Evolutionary conservation across 2,113 vertebrate species (phyloP).

Genomic region (Poicephalus meyeri): DNA sequence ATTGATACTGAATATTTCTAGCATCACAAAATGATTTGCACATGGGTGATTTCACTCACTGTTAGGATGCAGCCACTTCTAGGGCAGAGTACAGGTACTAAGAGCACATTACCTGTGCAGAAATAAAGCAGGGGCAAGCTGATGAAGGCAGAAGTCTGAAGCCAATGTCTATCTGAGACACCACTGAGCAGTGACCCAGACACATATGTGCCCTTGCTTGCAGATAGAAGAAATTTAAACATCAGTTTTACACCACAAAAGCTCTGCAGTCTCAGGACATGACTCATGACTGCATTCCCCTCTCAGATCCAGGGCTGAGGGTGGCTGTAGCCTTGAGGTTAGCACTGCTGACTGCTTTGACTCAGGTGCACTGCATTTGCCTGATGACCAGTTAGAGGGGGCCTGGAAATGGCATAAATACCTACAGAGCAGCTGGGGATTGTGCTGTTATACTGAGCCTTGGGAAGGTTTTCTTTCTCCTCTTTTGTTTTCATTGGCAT

Average conservation of each 20-base stretch:
- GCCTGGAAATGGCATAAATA: background rate
- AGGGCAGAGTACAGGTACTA: background rate
- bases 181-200: background rate
- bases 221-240: background rate
- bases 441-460: background rate
- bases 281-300: background rate
- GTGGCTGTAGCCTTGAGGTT: accelerated
- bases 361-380: background rate
- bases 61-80: background rate
- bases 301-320: background rate
- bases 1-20: background rate
- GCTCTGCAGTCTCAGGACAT: background rate
- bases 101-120: background rate
- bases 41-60: background rate
- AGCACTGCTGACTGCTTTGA: accelerated
- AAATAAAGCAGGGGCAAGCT: accelerated
- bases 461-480: background rate
- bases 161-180: background rate
- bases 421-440: background rate
- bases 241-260: background rate
- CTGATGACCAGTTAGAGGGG: background rate
- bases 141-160: background rate
- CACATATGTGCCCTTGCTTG: background rate
- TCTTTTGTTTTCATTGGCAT: background rate
- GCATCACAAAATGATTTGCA: background rate